These are phyloP conservation scores for Cyclina sinensis DNA, from an alignment of 1,140 invertebrate species.

Conservation along the genomic window DNA sequence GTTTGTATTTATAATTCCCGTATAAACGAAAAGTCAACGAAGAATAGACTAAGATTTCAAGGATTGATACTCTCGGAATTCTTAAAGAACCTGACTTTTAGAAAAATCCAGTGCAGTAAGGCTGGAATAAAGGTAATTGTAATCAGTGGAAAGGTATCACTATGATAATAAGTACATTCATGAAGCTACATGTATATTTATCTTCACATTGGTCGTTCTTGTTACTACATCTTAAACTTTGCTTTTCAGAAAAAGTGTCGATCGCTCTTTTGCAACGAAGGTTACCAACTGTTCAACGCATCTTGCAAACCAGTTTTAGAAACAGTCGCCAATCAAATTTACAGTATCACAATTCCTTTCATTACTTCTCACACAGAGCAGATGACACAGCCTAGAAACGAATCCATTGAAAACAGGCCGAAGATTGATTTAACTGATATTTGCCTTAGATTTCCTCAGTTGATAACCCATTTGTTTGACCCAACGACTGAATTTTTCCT, in stretches of 20 bases:
- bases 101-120: too few relatives aligned
- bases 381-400: background rate
- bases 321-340: background rate
- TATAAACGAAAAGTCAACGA: too few relatives aligned
- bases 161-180: background rate
- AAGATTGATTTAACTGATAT: background rate
- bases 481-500: background rate
- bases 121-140: background rate
- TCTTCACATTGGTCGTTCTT: background rate
- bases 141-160: background rate
- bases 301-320: background rate
- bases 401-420: background rate
- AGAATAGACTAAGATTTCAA: too few relatives aligned
- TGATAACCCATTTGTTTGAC: background rate
- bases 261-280: background rate
- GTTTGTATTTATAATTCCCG: too few relatives aligned
- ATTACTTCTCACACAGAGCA: background rate
- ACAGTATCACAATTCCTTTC: too few relatives aligned
- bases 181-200: background rate
- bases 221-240: too few relatives aligned
- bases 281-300: background rate
- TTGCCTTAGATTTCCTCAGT: background rate
- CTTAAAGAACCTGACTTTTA: too few relatives aligned
- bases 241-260: slow-evolving; percentile 49
- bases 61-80: too few relatives aligned